Evolutionary conservation across 1,140 invertebrate genomes (phyloP), one percentile per base, ranked within the genome.

Genomic region (Pentalonia nigronervosa): DNA sequence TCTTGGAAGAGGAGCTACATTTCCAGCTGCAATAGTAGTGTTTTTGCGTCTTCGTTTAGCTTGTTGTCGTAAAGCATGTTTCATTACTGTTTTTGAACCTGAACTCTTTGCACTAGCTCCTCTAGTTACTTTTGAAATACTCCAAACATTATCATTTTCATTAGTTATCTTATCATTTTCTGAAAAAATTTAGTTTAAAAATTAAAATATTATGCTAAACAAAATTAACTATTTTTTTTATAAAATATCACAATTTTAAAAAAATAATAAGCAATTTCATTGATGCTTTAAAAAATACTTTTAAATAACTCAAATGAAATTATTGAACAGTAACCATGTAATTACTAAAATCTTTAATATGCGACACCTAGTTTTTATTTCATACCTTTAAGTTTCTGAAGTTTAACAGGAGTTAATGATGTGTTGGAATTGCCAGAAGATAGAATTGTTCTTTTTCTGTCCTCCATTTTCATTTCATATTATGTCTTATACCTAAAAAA

Each of bases 1-100:
- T 53, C 96, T 95, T 23, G 97, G 97, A 94, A 97, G 94, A 93
- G 97, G 96, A 94, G 96, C 96, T 56, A 96, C 96, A 95, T 96
- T 97, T 90, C 96, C 96, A 89, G 97, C 96, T 23, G 97, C 97
- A 94, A 97, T 97, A 45, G 96, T 97, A 25, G 97, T 97, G 94
- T 97, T 98, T 95, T 97, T 97, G 94, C 97, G 96, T 94, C 97
- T 96, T 93, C 97, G 95, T 94, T 97, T 97, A 34, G 97, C 97
- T 94, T 98, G 97, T 95, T 98, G 97, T 94, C 97, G 96, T 93
- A 97, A 94, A 91, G 97, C 97, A 95, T 97, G 97, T 94, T 97
- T 97, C 87, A 97, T 96, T 30, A 96, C 96, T 95, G 96, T 96
- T 95, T 96, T 96, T 53, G 96, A 96, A 94, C 96, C 94, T 86